phyloP scores from a whole-genome alignment of 2,797 vertebrate genomes.

The Halcyon smyrnensis region DNA sequence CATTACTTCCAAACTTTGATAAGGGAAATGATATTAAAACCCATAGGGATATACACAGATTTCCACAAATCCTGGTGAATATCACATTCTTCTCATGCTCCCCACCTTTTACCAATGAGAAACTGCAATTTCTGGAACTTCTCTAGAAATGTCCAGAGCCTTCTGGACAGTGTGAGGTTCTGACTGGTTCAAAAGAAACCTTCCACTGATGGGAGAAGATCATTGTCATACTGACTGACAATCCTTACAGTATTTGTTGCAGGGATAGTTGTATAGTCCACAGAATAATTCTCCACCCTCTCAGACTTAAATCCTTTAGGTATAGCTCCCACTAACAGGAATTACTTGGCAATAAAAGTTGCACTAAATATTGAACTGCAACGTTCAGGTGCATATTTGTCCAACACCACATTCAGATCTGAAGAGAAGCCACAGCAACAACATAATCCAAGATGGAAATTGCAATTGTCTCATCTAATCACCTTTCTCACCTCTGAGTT shows the following conservation, averaged over 20 bases:
- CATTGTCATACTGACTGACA: not conserved
- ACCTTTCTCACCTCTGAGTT: not conserved
- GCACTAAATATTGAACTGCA: not conserved
- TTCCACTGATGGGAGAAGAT: not conserved
- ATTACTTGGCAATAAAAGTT: not conserved
- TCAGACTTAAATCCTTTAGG: not conserved
- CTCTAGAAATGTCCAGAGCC: not conserved
- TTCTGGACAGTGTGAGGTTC: not conserved
- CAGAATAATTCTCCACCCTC: not conserved
- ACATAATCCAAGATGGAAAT: not conserved
- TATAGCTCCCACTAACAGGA: not conserved
- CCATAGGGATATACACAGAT: not conserved
- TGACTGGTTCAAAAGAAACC: not conserved
- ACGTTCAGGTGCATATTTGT: not conserved
- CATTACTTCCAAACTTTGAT: constrained; percentile 1
- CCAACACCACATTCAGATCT: not conserved
- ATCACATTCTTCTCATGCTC: not conserved
- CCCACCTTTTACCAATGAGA: not conserved
- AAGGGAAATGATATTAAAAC: not conserved
- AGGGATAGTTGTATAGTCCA: not conserved
- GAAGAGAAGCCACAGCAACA: not conserved
- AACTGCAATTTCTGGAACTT: not conserved
- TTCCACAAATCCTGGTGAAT: not conserved
- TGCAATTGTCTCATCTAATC: not conserved
- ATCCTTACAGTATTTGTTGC: not conserved